Base-by-base conservation (phyloP, 1,140 invertebrate species). In the Plodia interpunctella region DNA sequence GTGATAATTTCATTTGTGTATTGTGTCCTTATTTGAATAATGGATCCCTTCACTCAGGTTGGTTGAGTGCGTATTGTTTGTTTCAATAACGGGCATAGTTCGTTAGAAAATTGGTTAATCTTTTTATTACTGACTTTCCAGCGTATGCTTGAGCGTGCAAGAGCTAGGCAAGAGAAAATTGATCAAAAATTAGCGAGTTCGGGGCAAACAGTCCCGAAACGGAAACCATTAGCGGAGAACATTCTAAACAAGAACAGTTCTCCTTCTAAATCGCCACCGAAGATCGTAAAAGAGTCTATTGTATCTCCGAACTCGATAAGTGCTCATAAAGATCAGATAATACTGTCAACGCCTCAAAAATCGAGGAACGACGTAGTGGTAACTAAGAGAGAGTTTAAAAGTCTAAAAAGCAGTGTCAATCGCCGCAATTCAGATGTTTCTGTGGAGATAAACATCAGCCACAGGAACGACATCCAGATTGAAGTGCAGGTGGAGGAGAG, bases 31-130 rank as follows among this genome's bases (percentile, higher is more conserved):
- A 51, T 25, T 21, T 49, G 5, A 15, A 67, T 49, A 4, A 90
- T 90, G 83, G 89, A 90, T 85, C 87, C 86, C 11, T 90, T 90
- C 63, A 90, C 87, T 68, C 86, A 90, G 83, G 89, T 90, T 81
- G 62, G 80, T 75, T 68, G 38, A n/a, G 15, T 44, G n/a, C 13
- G 15, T 38, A 38, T 11, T 17, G 10, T 44, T 44, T 44, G 5
- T 60, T 58, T 69, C 49, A 51, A 32, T 30, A 67, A 79, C 74
- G 72, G 72, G 72, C 38, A 58, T 28, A 20, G 32, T 62, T 51
- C 50, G 50, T 13, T 25, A 32, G 38, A 44, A 32, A 30, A 10
- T 9, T 32, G 17, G 11, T n/a, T 11, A 30, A 38, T 21, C 21
- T 32, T 25, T 25, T 57, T 54, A 52, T 62, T 60, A 60, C 25